Conservation (phyloP, 2,113 vertebrate species). For the Phyllostomus discolor region DNA sequence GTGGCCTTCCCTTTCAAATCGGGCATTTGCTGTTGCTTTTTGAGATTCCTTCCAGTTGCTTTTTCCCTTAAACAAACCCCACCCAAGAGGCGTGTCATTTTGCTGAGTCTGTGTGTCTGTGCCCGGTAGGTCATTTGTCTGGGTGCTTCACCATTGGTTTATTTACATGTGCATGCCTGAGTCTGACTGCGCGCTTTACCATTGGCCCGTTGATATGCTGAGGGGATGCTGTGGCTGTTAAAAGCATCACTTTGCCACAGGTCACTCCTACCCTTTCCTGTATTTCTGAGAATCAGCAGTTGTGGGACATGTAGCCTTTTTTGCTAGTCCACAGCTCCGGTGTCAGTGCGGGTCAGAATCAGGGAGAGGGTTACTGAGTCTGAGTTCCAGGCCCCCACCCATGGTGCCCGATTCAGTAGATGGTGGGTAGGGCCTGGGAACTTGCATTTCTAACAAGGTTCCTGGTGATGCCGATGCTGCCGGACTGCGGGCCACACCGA, state of each 20-base stretch:
- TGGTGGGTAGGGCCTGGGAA: not conserved
- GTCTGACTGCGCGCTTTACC: not conserved
- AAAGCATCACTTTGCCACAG: too few relatives aligned
- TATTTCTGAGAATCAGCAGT: not conserved
- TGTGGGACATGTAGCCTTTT: not conserved
- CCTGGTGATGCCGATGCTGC: not conserved
- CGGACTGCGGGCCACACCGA: fast-evolving
- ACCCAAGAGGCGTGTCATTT: not conserved
- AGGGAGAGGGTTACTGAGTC: not conserved
- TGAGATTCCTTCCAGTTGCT: constrained; percentile 35
- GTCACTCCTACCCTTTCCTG: not conserved
- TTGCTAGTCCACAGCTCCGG: not conserved
- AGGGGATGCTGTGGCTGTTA: not conserved
- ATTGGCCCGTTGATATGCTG: not conserved
- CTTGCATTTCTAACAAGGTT: not conserved
- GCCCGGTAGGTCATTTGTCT: not conserved
- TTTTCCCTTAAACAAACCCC: constrained; percentile 33
- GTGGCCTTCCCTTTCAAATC: not conserved
- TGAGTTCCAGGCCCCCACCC: not conserved
- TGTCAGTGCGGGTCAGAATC: not conserved
- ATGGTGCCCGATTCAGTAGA: not conserved
- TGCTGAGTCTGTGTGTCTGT: not conserved
- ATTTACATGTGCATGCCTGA: not conserved
- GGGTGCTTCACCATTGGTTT: not conserved
- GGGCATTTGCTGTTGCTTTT: not conserved